A percentile compares a stretch with the other conserved stretches of the same genome.
Conservation (phyloP, 2,888 invertebrate genomes). For the Diarsia mendica region DNA sequence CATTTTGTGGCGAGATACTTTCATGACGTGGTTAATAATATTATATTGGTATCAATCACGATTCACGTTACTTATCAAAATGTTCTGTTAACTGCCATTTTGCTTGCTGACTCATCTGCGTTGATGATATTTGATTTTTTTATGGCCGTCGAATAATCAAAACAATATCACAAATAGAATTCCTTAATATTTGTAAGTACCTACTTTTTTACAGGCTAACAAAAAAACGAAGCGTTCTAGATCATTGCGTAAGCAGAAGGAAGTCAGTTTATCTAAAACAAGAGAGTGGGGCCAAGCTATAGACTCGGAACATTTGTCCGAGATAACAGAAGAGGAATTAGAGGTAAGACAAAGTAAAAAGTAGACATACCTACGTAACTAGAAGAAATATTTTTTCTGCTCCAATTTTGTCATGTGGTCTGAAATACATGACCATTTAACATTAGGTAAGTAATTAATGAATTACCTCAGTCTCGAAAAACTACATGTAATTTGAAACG, state of each 20-base stretch:
- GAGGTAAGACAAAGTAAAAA: slow-evolving; percentile 91
- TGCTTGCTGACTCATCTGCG: background rate
- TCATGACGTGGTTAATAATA: background rate
- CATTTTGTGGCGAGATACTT: background rate
- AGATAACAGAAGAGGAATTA: slow-evolving; percentile 97
- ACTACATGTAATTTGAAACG: background rate
- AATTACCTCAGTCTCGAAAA: background rate
- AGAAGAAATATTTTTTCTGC: background rate
- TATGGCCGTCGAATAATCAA: background rate
- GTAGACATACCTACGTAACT: too few species aligned
- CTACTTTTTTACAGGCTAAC: slow-evolving; percentile 81
- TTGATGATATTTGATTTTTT: background rate
- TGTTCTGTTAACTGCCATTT: background rate
- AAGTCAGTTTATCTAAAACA: slow-evolving; percentile 98
- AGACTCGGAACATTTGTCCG: slow-evolving; percentile 97
- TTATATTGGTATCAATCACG: background rate
- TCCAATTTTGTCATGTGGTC: background rate
- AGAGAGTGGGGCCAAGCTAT: slow-evolving; percentile 99
- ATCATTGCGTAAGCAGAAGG: slow-evolving; percentile 92
- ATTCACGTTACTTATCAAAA: background rate
- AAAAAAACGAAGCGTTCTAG: slow-evolving; percentile 88
- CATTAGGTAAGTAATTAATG: too few species aligned
- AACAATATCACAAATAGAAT: background rate
- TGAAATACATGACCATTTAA: background rate
- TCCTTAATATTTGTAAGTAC: background rate